A percentile compares a stretch with the other conserved stretches of the same genome.
Evolutionary conservation across 2,113 vertebrate genomes (phyloP).

Genomic region (Eidolon helvum): DNA sequence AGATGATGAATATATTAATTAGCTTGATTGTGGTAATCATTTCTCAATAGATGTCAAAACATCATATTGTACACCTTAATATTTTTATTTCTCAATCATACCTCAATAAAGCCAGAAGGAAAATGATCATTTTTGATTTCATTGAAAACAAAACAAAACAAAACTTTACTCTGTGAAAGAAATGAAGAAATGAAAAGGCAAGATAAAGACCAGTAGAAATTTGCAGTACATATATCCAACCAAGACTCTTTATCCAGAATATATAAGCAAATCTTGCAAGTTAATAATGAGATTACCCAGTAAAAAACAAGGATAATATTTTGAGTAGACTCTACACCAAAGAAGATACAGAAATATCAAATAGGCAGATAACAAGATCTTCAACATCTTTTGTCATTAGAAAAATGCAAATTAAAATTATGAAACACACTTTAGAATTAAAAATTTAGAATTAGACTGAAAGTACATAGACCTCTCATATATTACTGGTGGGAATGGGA

Average conservation of each 20-base stretch:
- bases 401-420: neutral
- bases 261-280: neutral
- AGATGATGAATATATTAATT: neutral
- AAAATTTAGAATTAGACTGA: neutral
- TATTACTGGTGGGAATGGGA: neutral
- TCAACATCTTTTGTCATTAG: neutral
- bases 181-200: constrained; percentile 30
- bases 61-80: neutral
- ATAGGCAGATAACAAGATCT: neutral
- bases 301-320: neutral
- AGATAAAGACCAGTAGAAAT: neutral
- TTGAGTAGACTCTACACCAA: neutral
- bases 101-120: neutral
- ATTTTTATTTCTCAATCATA: neutral
- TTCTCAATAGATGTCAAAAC: neutral
- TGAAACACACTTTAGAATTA: neutral
- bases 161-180: neutral
- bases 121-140: neutral
- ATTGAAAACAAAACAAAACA: neutral
- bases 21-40: neutral
- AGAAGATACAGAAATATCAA: neutral
- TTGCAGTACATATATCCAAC: neutral
- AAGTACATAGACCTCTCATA: neutral
- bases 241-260: neutral
- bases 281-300: neutral